Conservation (phyloP, 2,113 vertebrate genomes). For the Platichthys flesus region DNA sequence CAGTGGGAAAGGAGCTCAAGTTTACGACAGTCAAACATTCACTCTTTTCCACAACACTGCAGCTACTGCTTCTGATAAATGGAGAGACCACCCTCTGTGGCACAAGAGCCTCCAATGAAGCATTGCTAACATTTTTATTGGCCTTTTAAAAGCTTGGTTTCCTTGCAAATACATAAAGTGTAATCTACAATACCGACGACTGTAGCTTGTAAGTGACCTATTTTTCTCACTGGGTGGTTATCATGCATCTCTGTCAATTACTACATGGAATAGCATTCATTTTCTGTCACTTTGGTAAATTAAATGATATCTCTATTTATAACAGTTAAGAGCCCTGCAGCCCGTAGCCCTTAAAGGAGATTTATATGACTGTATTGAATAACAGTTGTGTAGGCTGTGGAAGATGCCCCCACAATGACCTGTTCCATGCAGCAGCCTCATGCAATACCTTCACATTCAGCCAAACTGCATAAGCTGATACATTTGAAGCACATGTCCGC, state of each 20-base stretch:
- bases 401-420: conserved; percentile 32
- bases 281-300: conserved; percentile 69
- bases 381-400: conserved; percentile 30
- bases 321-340: conserved; percentile 43
- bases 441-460: conserved; percentile 22
- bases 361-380: conserved; percentile 45
- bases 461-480: conserved; percentile 19
- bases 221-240: conserved; percentile 56
- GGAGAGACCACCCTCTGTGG: conserved; percentile 46
- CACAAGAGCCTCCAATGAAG: conserved; percentile 53
- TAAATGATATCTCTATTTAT: conserved; percentile 66
- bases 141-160: conserved; percentile 61
- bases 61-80: conserved; percentile 53
- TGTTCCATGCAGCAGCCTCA: conserved; percentile 1
- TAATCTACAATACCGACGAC: conserved; percentile 47
- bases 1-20: background rate
- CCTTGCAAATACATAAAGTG: conserved; percentile 56
- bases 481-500: conserved; percentile 31
- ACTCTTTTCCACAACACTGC: conserved; percentile 16
- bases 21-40: background rate
- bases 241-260: conserved; percentile 73
- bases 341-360: conserved; percentile 48
- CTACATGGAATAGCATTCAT: conserved; percentile 54
- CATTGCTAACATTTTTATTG: conserved; percentile 64
- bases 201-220: conserved; percentile 59